A percentile compares a stretch with the other conserved stretches of the same genome.
Evolutionary conservation across 2,797 vertebrate genomes (phyloP).

Genomic region (Lophius americanus): DNA sequence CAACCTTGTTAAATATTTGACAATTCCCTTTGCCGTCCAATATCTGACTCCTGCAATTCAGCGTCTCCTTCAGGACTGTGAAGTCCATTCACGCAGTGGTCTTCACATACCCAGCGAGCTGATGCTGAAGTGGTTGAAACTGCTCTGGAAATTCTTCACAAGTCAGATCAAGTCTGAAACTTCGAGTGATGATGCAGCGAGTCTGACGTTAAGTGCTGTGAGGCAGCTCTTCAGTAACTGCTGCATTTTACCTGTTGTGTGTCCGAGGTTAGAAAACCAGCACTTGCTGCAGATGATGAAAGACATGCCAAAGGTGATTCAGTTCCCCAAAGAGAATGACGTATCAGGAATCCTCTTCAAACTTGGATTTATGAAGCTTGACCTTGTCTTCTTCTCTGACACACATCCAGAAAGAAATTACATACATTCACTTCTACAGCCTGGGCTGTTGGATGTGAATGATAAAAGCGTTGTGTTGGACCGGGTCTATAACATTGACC

Average conservation of each 20-base stretch:
- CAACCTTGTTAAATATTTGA: constrained; percentile 58
- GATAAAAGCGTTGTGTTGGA: constrained; percentile 67
- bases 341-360: constrained; percentile 67
- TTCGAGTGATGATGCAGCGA: neutral
- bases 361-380: constrained; percentile 72
- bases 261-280: constrained; percentile 58
- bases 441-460: constrained; percentile 64
- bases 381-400: constrained; percentile 6
- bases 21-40: constrained; percentile 49
- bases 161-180: constrained; percentile 24
- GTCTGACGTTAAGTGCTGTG: constrained; percentile 51
- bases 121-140: constrained; percentile 58
- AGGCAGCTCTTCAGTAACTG: constrained; percentile 62
- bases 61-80: constrained; percentile 47
- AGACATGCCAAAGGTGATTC: constrained; percentile 66
- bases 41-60: constrained; percentile 60
- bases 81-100: constrained; percentile 40
- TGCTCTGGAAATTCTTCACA: constrained; percentile 67
- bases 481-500: constrained; percentile 47
- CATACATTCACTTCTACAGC: rapidly evolving
- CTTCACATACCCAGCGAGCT: constrained; percentile 44
- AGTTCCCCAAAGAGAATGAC: rapidly evolving
- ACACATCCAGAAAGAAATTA: rapidly evolving
- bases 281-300: constrained; percentile 62
- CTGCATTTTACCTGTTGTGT: constrained; percentile 74